Percentiles rank a stretch among this genome's conserved stretches.
These are phyloP conservation scores for Esox lucius DNA, from an alignment of 2,797 vertebrate genomes.

Conservation along the genomic window DNA sequence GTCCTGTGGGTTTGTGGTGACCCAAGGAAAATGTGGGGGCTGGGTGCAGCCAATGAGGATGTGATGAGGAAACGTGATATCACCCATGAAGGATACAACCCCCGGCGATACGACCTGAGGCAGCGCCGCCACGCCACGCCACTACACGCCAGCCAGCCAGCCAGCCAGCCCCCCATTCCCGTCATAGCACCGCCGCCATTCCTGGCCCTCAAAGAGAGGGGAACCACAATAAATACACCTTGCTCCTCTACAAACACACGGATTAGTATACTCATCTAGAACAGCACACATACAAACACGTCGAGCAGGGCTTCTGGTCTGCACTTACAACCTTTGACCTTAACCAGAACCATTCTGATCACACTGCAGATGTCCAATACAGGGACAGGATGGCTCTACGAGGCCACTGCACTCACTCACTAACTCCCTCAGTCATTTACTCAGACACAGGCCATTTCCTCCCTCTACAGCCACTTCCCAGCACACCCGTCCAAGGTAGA, in stretches of 20 bases:
- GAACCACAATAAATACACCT: conserved; percentile 32
- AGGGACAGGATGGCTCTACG: too few relatives aligned
- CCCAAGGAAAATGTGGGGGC: conserved; percentile 49
- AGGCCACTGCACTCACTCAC: too few relatives aligned
- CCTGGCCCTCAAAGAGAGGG: conserved; percentile 55
- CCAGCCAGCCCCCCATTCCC: conserved; percentile 42
- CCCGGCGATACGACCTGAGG: conserved; percentile 33
- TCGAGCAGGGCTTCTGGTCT: not conserved
- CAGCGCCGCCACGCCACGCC: conserved; percentile 36
- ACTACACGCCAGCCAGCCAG: not conserved
- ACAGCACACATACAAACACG: conserved; percentile 3
- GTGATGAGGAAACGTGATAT: conserved; percentile 55
- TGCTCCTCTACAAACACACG: not conserved
- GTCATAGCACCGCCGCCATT: conserved; percentile 56
- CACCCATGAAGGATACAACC: conserved; percentile 47
- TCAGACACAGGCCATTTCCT: too few relatives aligned
- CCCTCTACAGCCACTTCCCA: too few relatives aligned
- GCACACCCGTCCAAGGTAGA: too few relatives aligned
- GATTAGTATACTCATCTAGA: conserved; percentile 13
- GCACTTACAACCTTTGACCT: too few relatives aligned
- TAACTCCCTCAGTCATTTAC: too few relatives aligned
- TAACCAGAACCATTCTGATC: too few relatives aligned
- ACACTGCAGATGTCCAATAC: too few relatives aligned
- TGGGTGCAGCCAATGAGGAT: not conserved
- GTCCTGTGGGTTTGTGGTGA: conserved; percentile 53